These are phyloP conservation scores for Ramazzottius varieornatus DNA, from an alignment of 2,888 invertebrate genomes.

Conservation along the genomic window DNA sequence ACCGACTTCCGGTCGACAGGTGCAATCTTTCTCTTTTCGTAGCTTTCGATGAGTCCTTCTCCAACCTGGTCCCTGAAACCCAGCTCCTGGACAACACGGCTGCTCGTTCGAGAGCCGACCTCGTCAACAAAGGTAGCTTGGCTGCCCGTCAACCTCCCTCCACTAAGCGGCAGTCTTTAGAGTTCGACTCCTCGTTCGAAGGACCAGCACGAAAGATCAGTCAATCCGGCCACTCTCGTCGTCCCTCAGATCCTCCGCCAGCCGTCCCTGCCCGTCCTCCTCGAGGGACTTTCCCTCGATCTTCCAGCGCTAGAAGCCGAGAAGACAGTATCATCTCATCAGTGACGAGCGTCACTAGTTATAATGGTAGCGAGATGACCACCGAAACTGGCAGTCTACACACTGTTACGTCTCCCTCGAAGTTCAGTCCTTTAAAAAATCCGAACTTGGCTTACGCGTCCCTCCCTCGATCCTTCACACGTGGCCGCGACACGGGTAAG, in stretches of 20 bases:
- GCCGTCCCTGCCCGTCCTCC: neutral
- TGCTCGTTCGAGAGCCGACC: slow-evolving; percentile 54
- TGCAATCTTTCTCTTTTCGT: neutral
- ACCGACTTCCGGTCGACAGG: too few relatives aligned
- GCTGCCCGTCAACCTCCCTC: slow-evolving; percentile 34
- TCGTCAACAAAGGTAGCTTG: slow-evolving; percentile 42
- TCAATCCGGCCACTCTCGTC: neutral
- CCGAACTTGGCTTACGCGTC: slow-evolving; percentile 6
- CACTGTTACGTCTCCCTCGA: slow-evolving; percentile 12
- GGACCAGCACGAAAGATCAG: neutral
- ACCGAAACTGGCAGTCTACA: slow-evolving; percentile 8
- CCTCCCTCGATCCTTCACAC: neutral
- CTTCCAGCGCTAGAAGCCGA: neutral
- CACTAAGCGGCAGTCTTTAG: slow-evolving; percentile 13
- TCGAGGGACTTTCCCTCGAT: too few relatives aligned
- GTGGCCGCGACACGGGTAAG: too few relatives aligned
- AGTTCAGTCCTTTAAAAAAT: slow-evolving; percentile 7
- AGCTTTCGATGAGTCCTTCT: slow-evolving; percentile 36
- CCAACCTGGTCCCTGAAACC: slow-evolving; percentile 60
- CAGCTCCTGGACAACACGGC: slow-evolving; percentile 62
- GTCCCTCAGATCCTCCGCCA: neutral
- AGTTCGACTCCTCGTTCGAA: slow-evolving; percentile 12
- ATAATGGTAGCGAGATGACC: neutral
- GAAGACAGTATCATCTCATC: neutral
- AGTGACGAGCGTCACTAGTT: neutral